phyloP scores from a whole-genome alignment of 1,140 invertebrate species.

The Nephila pilipes region DNA sequence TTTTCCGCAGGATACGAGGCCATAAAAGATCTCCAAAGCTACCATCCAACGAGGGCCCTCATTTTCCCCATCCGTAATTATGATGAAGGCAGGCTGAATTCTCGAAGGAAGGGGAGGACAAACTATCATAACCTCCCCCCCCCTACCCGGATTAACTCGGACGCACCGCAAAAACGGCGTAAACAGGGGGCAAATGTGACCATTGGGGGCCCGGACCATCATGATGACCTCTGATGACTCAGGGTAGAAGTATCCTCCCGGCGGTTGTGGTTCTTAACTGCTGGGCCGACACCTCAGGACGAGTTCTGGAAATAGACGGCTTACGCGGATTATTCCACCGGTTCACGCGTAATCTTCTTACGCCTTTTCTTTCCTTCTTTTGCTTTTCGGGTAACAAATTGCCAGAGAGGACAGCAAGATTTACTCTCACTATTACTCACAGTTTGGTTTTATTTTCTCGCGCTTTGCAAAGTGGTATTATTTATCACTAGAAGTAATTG shows the following conservation, averaged over 20 bases:
- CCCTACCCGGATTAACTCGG: slow-evolving; percentile 10
- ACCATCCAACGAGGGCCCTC: background rate
- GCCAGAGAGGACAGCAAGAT: background rate
- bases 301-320: slow-evolving; percentile 3
- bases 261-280: slow-evolving; percentile 26
- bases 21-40: background rate
- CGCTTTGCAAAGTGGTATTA: background rate
- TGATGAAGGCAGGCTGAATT: background rate
- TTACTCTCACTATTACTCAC: no score
- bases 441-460: background rate
- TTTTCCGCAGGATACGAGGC: background rate
- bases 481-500: no score
- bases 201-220: background rate
- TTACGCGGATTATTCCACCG: slow-evolving; percentile 4
- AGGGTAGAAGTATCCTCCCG: background rate
- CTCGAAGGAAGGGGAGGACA: background rate
- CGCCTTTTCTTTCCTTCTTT: background rate
- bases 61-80: slow-evolving; percentile 1
- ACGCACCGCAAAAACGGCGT: slow-evolving; percentile 24
- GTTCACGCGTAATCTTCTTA: slow-evolving; percentile 16
- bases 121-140: background rate
- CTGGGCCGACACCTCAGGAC: background rate
- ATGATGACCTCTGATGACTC: slow-evolving; percentile 34
- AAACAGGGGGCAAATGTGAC: slow-evolving; percentile 15
- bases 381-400: background rate